Conservation (phyloP, 2,797 vertebrate genomes). For the Tapirus indicus region DNA sequence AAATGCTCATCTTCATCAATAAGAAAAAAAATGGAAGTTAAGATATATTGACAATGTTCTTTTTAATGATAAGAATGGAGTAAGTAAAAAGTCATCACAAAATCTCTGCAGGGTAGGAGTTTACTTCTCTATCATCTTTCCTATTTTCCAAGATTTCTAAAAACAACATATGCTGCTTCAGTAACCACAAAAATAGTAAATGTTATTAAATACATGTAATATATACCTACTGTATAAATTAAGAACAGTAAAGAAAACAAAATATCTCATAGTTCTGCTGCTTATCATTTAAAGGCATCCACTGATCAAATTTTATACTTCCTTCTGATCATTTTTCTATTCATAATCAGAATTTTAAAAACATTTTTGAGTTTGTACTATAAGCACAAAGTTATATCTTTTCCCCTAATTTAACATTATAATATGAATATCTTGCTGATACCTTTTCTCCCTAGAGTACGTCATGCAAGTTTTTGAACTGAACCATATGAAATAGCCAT, state of each 20-base stretch:
- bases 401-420: not conserved
- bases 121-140: not conserved
- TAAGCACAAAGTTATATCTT: not conserved
- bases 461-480: not conserved
- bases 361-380: not conserved
- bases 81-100: not conserved
- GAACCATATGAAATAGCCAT: not conserved
- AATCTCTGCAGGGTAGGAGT: not conserved
- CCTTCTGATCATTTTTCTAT: not conserved
- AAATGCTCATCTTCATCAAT: not conserved
- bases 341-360: not conserved
- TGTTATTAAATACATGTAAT: not conserved
- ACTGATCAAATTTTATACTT: constrained; percentile 4
- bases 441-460: not conserved
- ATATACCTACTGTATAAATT: not conserved
- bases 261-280: not conserved
- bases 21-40: not conserved
- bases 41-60: not conserved
- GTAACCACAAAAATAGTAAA: not conserved
- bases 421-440: not conserved
- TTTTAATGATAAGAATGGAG: not conserved
- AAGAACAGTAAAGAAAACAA: not conserved
- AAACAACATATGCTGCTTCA: not conserved
- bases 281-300: not conserved
- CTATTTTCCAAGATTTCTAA: not conserved